Conservation (phyloP, 2,797 vertebrate species). For the Gallinago nigripennis region DNA sequence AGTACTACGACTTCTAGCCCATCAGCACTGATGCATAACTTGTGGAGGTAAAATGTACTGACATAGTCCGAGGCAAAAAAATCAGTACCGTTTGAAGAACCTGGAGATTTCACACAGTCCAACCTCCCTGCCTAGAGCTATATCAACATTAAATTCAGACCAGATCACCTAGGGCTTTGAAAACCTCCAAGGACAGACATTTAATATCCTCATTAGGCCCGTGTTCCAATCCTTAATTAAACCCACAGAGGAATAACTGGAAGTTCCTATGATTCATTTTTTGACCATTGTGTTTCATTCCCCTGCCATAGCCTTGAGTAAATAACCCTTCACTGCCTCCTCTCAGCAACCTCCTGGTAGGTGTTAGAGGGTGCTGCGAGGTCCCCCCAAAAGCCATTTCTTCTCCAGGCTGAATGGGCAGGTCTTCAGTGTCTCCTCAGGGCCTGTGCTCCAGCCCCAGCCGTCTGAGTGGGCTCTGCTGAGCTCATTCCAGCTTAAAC, state of each 20-base stretch:
- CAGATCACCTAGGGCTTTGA: background rate
- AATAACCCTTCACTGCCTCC: accelerated
- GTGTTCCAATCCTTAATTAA: background rate
- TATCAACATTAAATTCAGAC: background rate
- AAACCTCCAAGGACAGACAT: background rate
- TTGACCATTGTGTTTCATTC: background rate
- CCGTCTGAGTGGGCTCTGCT: background rate
- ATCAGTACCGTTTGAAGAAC: background rate
- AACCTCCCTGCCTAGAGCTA: background rate
- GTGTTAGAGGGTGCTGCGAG: background rate
- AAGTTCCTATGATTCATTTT: background rate
- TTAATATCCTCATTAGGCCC: background rate
- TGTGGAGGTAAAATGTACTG: background rate
- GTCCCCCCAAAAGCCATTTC: background rate
- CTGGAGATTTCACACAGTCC: background rate
- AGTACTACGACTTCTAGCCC: accelerated
- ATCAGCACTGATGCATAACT: background rate
- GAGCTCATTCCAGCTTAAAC: background rate
- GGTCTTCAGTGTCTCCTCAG: background rate
- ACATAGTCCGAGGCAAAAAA: background rate
- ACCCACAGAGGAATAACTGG: background rate
- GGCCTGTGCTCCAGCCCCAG: background rate
- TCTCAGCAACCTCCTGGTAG: background rate
- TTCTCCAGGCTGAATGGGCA: background rate
- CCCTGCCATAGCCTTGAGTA: background rate